Conservation (phyloP, 1,140 invertebrate species). For the Rhyacophila brunnea region DNA sequence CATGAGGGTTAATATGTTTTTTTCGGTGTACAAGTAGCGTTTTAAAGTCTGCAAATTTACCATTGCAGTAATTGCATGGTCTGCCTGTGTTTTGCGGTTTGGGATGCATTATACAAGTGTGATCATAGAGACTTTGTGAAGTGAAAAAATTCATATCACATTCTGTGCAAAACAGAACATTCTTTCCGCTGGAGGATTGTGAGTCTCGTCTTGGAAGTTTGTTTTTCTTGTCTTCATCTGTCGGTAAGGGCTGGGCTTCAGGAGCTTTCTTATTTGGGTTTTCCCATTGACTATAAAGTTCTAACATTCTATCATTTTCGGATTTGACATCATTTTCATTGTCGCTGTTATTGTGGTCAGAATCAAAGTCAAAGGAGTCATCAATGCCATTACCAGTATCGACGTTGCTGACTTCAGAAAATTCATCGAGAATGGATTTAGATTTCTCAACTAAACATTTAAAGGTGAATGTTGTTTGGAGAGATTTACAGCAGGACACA, state of each 20-base stretch:
- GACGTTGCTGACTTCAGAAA: too few species aligned
- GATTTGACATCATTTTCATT: neutral
- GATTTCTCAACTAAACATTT: conserved; percentile 46
- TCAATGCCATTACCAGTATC: too few species aligned
- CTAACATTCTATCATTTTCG: neutral
- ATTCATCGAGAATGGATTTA: conserved; percentile 35
- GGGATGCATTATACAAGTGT: conserved; percentile 43
- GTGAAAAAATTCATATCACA: conserved; percentile 47
- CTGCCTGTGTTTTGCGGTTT: conserved; percentile 41
- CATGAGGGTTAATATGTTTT: conserved; percentile 45
- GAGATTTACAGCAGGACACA: conserved; percentile 47
- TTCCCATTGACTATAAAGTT: neutral
- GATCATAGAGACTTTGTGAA: conserved; percentile 40
- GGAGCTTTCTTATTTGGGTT: too few species aligned
- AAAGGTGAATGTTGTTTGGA: conserved; percentile 49
- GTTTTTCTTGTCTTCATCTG: too few species aligned
- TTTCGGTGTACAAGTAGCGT: conserved; percentile 48
- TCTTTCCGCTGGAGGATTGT: neutral
- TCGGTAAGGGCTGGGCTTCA: too few species aligned
- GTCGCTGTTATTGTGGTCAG: neutral
- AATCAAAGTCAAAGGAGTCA: neutral
- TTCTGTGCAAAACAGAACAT: conserved; percentile 40
- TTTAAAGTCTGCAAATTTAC: conserved; percentile 49
- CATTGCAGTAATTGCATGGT: conserved; percentile 51
- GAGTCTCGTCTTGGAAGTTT: too few species aligned